A percentile compares a stretch with the other conserved stretches of the same genome.
Evolutionary conservation across 2,797 vertebrate species (phyloP).

Genomic region (Melanotaenia nigrans): DNA sequence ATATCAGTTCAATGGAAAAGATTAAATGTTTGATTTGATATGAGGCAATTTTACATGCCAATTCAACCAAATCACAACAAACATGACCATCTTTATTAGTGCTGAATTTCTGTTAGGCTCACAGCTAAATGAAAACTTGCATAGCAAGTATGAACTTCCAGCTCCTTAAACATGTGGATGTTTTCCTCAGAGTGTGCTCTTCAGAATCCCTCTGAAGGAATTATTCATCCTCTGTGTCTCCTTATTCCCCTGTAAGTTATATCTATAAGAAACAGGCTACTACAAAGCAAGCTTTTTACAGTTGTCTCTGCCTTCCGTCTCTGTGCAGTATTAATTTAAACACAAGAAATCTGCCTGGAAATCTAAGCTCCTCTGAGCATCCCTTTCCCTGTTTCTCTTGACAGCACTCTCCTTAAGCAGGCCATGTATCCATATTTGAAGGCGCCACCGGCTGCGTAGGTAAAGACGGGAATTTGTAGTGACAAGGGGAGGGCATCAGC

Average conservation of each 20-base stretch:
- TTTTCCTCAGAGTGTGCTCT: slow-evolving; percentile 18
- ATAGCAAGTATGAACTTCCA: slow-evolving; percentile 20
- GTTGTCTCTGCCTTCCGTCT: slow-evolving; percentile 1
- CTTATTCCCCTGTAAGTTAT: not conserved
- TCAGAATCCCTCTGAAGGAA: not conserved
- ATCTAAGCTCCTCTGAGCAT: slow-evolving; percentile 55
- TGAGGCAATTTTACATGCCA: too few species aligned
- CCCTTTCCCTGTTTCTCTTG: slow-evolving; percentile 54
- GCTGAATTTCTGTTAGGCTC: not conserved
- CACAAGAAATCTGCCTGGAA: slow-evolving; percentile 45
- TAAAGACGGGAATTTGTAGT: slow-evolving; percentile 77
- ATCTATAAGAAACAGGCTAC: slow-evolving; percentile 6
- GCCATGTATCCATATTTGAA: slow-evolving; percentile 78
- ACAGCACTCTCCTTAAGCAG: slow-evolving; percentile 75
- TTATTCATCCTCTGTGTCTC: slow-evolving; percentile 6
- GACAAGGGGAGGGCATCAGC: slow-evolving; percentile 74
- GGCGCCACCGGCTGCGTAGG: slow-evolving; percentile 77
- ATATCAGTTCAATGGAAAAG: too few species aligned
- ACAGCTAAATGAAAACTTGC: not conserved
- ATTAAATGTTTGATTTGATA: too few species aligned
- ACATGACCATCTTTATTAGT: not conserved
- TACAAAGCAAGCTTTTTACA: slow-evolving; percentile 20
- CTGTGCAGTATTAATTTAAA: slow-evolving; percentile 40
- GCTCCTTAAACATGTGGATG: slow-evolving; percentile 26
- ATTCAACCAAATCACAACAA: too few species aligned